Base-by-base conservation (phyloP, 2,888 invertebrate genomes). In the Tupiocoris notatus region DNA sequence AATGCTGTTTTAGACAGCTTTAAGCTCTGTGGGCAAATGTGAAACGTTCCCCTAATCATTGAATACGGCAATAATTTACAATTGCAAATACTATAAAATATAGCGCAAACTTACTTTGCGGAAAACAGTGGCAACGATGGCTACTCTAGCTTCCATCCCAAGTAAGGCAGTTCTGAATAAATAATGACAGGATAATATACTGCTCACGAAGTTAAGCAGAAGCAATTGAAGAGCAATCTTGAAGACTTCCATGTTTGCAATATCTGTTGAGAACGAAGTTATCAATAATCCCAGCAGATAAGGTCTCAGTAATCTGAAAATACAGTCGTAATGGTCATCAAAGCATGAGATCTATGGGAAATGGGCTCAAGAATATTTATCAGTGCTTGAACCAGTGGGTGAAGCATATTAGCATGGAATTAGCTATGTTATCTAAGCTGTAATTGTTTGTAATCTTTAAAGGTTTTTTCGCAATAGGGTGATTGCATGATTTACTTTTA, bases 71-170 rank as follows among this genome's bases (percentile, higher is more conserved):
- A 12, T 39, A 39, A 12, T 3, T 39, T 7, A 12, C 39, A 39
- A 39, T 39, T 39, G 3, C 39, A 12, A 7, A 12, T 12, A 39
- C 3, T 39, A 12, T 39, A 39, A 39, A 39, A 7, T 12, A 39
- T 12, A 39, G 39, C 6, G 39, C 39, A 7, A 3, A 39, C 65
- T 3, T 84, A 94, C 94, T 89, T 96, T 96, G 86, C 93, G 89
- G 82, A 93, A 95, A 76, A 96, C 88, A 16, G 95, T 85, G 1
- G 93, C 91, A 82, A 94, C 93, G 70, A 91, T 90, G 0, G 94
- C 92, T 0, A 94, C 89, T 80, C 95, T 87, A 71, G 94, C 88
- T 84, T 90, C 88, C 89, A 94, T 92, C 24, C 95, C 95, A 63
- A 92, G 88, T 82, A 92, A 90, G 81, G 90, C 90, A 3, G 90